phyloP scores from a whole-genome alignment of 2,888 invertebrate species.

The Oxycera nigricornis region DNA sequence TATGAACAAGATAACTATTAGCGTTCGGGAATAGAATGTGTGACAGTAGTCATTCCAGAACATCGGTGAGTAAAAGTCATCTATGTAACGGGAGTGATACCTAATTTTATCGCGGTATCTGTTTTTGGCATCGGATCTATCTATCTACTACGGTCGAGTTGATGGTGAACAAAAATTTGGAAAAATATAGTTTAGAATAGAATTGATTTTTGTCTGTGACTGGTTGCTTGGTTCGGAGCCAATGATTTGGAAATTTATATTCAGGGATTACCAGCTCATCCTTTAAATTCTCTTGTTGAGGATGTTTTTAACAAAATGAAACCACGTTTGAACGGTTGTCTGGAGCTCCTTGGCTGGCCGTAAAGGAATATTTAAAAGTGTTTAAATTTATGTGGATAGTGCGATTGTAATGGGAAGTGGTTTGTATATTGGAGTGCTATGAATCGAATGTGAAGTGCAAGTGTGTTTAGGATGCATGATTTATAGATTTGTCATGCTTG shows the following conservation, averaged over 20 bases:
- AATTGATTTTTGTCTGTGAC: conserved; percentile 7
- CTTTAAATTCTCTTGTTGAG: background rate
- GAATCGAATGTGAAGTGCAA: background rate
- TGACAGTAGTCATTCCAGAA: conserved; percentile 23
- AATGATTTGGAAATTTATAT: conserved; percentile 34
- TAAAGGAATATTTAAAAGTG: background rate
- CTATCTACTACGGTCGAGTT: background rate
- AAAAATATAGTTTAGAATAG: conserved; percentile 5
- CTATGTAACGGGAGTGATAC: conserved; percentile 2
- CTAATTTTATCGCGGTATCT: background rate
- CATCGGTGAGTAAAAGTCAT: conserved; percentile 26
- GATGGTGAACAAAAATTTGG: background rate
- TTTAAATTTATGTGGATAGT: conserved; percentile 21
- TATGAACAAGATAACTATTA: conserved; percentile 15
- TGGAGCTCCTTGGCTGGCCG: background rate
- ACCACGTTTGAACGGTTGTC: background rate
- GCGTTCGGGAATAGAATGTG: background rate
- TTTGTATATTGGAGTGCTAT: background rate
- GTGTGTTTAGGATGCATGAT: background rate
- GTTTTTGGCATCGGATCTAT: background rate
- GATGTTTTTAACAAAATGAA: background rate
- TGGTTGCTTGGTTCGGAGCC: background rate
- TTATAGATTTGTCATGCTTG: background rate
- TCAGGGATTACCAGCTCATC: conserved; percentile 3
- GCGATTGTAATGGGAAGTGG: background rate